Base-by-base conservation (phyloP, 2,797 vertebrate species). In the Eospalax fontanierii region DNA sequence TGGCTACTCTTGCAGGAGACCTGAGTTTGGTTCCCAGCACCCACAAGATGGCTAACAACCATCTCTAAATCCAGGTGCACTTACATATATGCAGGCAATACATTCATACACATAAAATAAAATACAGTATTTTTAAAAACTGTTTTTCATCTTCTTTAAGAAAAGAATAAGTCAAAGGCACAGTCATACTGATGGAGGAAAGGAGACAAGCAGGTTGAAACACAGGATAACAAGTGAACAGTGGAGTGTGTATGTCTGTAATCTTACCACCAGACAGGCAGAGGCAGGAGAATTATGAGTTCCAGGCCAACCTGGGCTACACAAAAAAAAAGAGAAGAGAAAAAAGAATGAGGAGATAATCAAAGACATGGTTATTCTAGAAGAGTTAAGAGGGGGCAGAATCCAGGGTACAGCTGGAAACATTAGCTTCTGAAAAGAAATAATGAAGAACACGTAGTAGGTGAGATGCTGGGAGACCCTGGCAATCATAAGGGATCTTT, bases 81-180 rank as follows among this genome's bases (percentile, higher is more conserved):
- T 50, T 50, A 50, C 46, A 50, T 50, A 11, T 50, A 50, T 50
- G 46, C 46, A 50, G 46, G 46, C 46, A 50, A 50, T 50, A 50
- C 46, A 50, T 11, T 50, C 11, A 50, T 50, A 50, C 46, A 6
- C 46, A 50, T 50, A 50, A 50, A 50, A 50, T 50, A 50, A 50
- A 50, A 50, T 50, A 50, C 6, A 50, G 11, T 50, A 50, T 50
- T 50, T 50, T 50, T 50, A 6, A 50, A 50, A 50, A 50, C 46
- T 71, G 7, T 21, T 94, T 91, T 85, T 85, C 22, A 54, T 33
- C 4, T 15, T 78, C 35, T 35, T 35, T 66, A 93, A 89, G 46
- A 87, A 93, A 83, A 83, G 50, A 89, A 50, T 54, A 95, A 80
- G 57, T 59, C 85, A 83, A 87, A 89, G 57, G 88, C 35, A 61